Evolutionary conservation across 2,888 invertebrate species (phyloP), one percentile per base, ranked within the genome.

Genomic region (Bhutanitis thaidina): DNA sequence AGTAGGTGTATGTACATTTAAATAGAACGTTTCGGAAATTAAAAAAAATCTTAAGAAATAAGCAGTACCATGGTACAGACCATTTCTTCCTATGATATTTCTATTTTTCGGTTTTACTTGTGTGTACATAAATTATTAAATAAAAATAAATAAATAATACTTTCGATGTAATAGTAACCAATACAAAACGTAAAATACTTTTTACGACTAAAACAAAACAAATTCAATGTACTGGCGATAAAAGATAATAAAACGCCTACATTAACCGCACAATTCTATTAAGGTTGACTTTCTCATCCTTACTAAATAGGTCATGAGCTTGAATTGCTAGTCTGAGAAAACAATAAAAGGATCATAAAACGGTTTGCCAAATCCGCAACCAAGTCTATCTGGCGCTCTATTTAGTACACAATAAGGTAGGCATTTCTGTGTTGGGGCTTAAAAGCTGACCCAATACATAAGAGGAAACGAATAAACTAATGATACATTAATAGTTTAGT

Each of bases 381-480:
- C 62, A 64, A 64, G 69, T 71, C 70, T 72, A 71, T 75, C 67
- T 67, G 61, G 60, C 69, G 62, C 63, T 65, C 61, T 64, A 59
- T 47, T 37, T 14, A 25, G 14, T 43, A 56, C 52, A 68, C 69
- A 72, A 69, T 69, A 71, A 64, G 69, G 68, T 65, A 60, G 62
- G 61, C 61, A 60, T 45, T 51, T 30, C 35, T 35, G 32, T 64
- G 62, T 62, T 67, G 61, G 67, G 65, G 65, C 66, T 25, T 49
- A 56, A 56, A 55, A 27, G 3, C 3, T 56, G 59, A 57, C 45
- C 10, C 56, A 71, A 69, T 55, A 47, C 43, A 62, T 20, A 59
- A 57, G 57, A 54, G 47, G 35, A 3, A 44, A 50, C 38, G 7
- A 20, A 20, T 39, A 1, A 35, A 16, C 9, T 13, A 20, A 8